A percentile compares a stretch with the other conserved stretches of the same genome.
These are phyloP conservation scores for Galleria mellonella DNA, from an alignment of 1,140 invertebrate species.

Conservation along the genomic window DNA sequence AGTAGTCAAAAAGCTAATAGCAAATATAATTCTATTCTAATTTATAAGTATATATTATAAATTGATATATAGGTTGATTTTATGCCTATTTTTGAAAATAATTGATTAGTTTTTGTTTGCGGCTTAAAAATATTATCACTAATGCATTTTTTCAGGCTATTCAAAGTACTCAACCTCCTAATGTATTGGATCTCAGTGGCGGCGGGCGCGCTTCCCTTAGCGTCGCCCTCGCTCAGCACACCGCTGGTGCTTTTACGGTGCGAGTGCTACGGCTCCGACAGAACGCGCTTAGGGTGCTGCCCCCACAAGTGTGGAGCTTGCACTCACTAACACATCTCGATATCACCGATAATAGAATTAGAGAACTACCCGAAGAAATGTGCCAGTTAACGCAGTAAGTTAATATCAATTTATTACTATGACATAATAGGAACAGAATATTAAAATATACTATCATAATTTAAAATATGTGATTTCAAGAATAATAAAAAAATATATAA, in stretches of 20 bases:
- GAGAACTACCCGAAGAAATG: conserved; percentile 77
- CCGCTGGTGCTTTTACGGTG: conserved; percentile 68
- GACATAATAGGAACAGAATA: too few species aligned
- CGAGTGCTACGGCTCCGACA: conserved; percentile 75
- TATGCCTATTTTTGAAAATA: too few species aligned
- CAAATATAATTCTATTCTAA: too few species aligned
- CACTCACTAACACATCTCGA: conserved; percentile 78
- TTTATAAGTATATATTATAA: too few species aligned
- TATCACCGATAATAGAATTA: conserved; percentile 81
- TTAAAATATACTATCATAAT: too few species aligned
- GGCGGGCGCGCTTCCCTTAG: conserved; percentile 66
- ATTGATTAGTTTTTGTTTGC: too few species aligned
- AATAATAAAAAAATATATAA: too few species aligned
- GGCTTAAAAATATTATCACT: too few species aligned
- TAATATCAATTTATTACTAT: too few species aligned
- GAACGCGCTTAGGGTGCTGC: conserved; percentile 76
- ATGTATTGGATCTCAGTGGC: conserved; percentile 74
- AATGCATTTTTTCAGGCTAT: conserved; percentile 51
- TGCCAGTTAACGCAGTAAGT: conserved; percentile 79
- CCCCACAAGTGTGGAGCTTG: conserved; percentile 76
- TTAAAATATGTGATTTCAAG: too few species aligned
- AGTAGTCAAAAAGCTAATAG: too few species aligned
- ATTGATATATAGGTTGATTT: too few species aligned
- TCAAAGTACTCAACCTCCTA: conserved; percentile 65
- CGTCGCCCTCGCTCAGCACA: conserved; percentile 41